Conservation (phyloP, 2,113 vertebrate genomes). For the Oncorhynchus nerka region DNA sequence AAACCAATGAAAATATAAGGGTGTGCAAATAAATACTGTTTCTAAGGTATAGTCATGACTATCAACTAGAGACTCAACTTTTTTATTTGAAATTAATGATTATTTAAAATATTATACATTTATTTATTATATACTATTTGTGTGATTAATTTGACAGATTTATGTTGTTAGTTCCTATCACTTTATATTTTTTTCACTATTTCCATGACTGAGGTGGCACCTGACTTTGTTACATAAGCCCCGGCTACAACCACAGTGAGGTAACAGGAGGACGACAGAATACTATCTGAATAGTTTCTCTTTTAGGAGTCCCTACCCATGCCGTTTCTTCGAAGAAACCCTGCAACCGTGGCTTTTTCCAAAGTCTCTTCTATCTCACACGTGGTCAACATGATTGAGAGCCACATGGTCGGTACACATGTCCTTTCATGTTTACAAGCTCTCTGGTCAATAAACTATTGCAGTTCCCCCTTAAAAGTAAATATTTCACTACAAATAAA, state of each 20-base stretch:
- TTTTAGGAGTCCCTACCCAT: constrained; percentile 62
- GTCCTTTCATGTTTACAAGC: constrained; percentile 52
- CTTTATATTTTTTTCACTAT: constrained; percentile 11
- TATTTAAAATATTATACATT: too few relatives aligned
- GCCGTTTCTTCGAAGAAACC: constrained; percentile 74
- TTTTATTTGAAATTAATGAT: too few relatives aligned
- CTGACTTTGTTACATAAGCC: constrained; percentile 30
- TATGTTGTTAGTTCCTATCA: too few relatives aligned
- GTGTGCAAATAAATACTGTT: too few relatives aligned
- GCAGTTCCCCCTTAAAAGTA: constrained; percentile 31
- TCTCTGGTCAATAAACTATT: constrained; percentile 4
- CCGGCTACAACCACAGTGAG: not conserved
- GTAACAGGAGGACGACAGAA: not conserved
- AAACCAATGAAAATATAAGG: too few relatives aligned
- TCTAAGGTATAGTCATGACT: too few relatives aligned
- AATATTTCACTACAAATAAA: constrained; percentile 39
- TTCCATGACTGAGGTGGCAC: constrained; percentile 27
- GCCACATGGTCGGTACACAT: constrained; percentile 41
- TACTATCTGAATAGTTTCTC: constrained; percentile 7
- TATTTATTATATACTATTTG: too few relatives aligned
- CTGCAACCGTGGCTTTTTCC: constrained; percentile 75
- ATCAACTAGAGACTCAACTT: too few relatives aligned
- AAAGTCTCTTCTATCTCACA: constrained; percentile 69
- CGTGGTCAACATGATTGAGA: constrained; percentile 30
- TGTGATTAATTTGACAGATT: too few relatives aligned